Percentiles rank a stretch among this genome's conserved stretches.
These are phyloP conservation scores for Trinectes maculatus DNA, from an alignment of 2,113 vertebrate genomes.

Conservation along the genomic window DNA sequence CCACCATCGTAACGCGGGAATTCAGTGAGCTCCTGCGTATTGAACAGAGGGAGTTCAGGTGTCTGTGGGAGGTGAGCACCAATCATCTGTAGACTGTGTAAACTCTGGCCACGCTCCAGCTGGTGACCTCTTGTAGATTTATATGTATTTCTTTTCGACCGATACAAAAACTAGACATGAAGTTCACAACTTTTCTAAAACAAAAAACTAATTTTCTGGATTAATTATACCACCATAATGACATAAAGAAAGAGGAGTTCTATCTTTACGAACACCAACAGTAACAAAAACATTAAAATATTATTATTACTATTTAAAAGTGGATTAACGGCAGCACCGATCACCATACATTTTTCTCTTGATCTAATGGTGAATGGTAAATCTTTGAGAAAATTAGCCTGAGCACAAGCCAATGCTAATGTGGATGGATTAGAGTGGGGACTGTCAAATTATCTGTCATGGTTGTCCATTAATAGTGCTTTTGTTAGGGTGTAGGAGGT, in stretches of 20 bases:
- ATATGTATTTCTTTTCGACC: no score
- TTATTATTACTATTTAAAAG: no score
- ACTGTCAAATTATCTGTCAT: not conserved
- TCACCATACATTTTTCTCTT: not conserved
- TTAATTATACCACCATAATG: no score
- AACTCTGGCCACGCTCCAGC: not conserved
- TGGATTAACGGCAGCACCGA: not conserved
- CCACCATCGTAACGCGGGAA: conserved; percentile 95
- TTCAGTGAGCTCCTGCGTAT: conserved; percentile 94
- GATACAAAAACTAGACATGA: not conserved
- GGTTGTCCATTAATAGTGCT: not conserved
- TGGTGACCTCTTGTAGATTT: no score
- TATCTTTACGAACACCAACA: no score
- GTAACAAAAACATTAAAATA: no score
- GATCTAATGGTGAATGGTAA: no score
- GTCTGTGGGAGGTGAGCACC: conserved; percentile 94
- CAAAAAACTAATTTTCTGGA: not conserved
- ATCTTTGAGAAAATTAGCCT: no score
- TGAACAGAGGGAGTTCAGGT: conserved; percentile 95
- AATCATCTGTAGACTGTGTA: conserved; percentile 16
- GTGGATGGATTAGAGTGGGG: not conserved
- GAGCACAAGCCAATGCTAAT: conserved; percentile 12
- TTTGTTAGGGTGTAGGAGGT: not conserved
- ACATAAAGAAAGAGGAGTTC: no score
- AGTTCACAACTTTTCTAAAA: not conserved